These are phyloP conservation scores for Catharus minimus DNA, from an alignment of 2,113 vertebrate species.

Conservation along the genomic window DNA sequence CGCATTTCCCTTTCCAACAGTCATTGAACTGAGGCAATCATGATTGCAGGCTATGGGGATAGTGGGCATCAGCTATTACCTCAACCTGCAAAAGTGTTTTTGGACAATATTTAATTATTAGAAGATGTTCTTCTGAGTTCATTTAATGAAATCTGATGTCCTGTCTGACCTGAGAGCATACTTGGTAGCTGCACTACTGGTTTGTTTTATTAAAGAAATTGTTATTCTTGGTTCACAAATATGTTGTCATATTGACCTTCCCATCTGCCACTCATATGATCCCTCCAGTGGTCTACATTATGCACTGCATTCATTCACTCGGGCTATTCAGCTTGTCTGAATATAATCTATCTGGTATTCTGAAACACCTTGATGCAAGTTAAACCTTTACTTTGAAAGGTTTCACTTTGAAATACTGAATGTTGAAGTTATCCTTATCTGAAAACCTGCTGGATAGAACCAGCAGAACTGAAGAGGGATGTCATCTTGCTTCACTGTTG, in stretches of 20 bases:
- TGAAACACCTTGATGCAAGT: background rate
- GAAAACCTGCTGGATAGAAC: background rate
- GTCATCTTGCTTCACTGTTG: background rate
- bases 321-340: background rate
- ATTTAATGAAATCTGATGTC: background rate
- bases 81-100: background rate
- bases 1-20: background rate
- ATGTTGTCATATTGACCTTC: background rate
- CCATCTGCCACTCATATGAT: background rate
- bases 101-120: background rate
- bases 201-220: background rate
- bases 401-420: background rate
- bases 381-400: background rate
- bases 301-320: background rate
- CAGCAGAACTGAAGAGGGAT: background rate
- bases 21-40: background rate
- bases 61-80: background rate
- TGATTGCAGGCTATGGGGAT: background rate
- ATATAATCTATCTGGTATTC: background rate
- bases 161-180: background rate
- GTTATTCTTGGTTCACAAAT: background rate
- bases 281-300: background rate
- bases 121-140: background rate
- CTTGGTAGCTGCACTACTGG: background rate
- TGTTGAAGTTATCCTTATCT: background rate